Evolutionary conservation across 2,888 invertebrate genomes (phyloP), one percentile per base, ranked within the genome.

Genomic region (Lithophane ornitopus): DNA sequence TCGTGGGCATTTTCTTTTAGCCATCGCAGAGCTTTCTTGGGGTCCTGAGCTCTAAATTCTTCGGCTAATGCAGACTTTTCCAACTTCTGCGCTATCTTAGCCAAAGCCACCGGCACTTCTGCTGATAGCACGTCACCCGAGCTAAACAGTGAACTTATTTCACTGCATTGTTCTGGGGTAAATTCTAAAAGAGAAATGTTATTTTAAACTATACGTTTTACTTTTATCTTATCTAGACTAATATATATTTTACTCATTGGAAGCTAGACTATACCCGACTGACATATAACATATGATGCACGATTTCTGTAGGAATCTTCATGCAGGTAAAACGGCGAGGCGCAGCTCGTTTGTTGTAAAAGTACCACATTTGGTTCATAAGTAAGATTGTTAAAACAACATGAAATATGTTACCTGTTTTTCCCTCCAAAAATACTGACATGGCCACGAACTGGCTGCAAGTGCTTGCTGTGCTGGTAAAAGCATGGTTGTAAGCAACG

Each of bases 111-210:
- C 0, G 98, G 98, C 14, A 98, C 97, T 90, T 98, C 98, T 0
- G 98, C 98, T 28, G 98, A 98, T 70, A 98, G 95, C 0, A 98
- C 98, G 81, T 98, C 97, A 0, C 98, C 98, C 0, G 98, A 97
- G 19, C 98, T 97, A 56, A 98, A 94, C 39, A 98, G 92, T 44
- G 97, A 89, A 0, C 98, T 97, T 65, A 98, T 97, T 92, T 98
- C 98, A 56, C 97, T 97, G 87, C 97, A 97, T 83, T 98, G 97
- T 26, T 98, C 97, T 0, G 95, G 92, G 2, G 97, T 97, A 89
- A 98, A 97, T 56, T 97, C 98, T 97, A 90, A 61, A 93, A 93
- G 75, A 67, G 44, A 75, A 72, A 85, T 75, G 2, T 39, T 52
- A 70, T 26, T 63, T 26, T 62, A 26, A 52, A 52, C 14, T 28